phyloP scores from a whole-genome alignment of 2,113 vertebrate genomes.

The Galbula dea region DNA sequence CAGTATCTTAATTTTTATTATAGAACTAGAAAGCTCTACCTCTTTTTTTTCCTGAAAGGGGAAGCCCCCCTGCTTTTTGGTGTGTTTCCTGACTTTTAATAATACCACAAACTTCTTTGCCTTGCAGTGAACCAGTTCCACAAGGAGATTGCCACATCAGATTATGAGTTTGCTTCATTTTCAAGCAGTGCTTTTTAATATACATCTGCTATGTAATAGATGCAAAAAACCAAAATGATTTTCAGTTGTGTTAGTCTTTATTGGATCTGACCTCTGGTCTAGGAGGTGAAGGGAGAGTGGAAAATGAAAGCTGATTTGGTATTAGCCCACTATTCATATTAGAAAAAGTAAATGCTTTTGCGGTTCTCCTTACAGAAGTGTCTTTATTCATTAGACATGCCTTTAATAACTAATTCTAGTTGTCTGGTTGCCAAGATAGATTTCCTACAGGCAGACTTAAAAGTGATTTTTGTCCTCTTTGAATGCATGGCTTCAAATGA shows the following conservation, averaged over 20 bases:
- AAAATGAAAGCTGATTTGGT: constrained; percentile 81
- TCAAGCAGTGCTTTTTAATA: constrained; percentile 57
- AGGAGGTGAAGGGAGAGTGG: constrained; percentile 72
- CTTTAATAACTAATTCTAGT: constrained; percentile 88
- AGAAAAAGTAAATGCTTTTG: constrained; percentile 81
- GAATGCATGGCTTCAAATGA: constrained; percentile 87
- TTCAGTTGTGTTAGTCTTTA: constrained; percentile 69
- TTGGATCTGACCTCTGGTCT: constrained; percentile 73
- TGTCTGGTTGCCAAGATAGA: constrained; percentile 83
- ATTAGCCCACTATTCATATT: constrained; percentile 78
- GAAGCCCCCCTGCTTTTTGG: neutral
- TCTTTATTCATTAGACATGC: constrained; percentile 84
- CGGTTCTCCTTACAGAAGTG: constrained; percentile 81
- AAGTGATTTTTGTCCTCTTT: constrained; percentile 88
- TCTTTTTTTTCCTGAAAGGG: neutral
- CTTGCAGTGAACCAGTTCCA: constrained; percentile 51
- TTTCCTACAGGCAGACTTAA: constrained; percentile 86
- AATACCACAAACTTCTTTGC: constrained; percentile 17
- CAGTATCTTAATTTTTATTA: neutral
- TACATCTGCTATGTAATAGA: constrained; percentile 60
- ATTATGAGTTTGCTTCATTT: constrained; percentile 55
- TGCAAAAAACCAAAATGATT: constrained; percentile 65
- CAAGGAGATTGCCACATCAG: constrained; percentile 56
- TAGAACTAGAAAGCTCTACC: neutral
- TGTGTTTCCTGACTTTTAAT: constrained; percentile 4